phyloP scores from a whole-genome alignment of 2,888 invertebrate species.

The Campoplex capitator region DNA sequence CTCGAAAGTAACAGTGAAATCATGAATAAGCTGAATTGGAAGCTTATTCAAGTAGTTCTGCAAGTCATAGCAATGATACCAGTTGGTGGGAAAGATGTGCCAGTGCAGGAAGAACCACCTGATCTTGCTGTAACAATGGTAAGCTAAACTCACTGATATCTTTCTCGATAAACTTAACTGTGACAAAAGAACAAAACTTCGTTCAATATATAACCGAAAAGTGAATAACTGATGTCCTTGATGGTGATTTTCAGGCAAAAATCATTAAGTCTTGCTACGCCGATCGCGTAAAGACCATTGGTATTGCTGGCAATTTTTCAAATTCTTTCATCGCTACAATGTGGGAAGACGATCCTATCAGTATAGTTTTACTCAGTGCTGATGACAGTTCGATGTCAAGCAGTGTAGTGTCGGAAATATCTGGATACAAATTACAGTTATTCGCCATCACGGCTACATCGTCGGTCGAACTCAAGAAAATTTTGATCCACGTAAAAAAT shows the following conservation, averaged over 20 bases:
- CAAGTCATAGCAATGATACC: background rate
- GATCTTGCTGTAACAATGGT: background rate
- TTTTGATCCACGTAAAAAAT: slow-evolving; percentile 28
- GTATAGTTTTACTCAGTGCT: background rate
- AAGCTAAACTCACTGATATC: background rate
- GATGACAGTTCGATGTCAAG: background rate
- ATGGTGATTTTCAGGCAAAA: background rate
- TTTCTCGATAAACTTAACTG: too few species aligned
- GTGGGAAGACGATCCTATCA: background rate
- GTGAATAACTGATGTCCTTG: background rate
- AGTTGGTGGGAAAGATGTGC: background rate
- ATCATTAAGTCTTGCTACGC: background rate
- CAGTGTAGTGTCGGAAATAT: background rate
- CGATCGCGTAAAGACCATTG: background rate
- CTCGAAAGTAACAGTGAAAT: background rate
- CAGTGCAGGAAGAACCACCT: background rate
- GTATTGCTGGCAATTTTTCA: background rate
- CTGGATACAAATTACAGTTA: slow-evolving; percentile 13
- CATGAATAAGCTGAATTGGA: background rate
- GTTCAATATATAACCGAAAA: background rate
- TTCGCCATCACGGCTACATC: slow-evolving; percentile 7
- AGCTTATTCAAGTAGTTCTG: background rate
- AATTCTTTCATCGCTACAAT: background rate
- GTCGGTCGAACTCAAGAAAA: background rate
- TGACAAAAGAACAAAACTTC: too few species aligned